Percentiles rank a stretch among this genome's conserved stretches.
These are phyloP conservation scores for Drosophila neutralis DNA, from an alignment of 2,888 invertebrate species.

Conservation along the genomic window DNA sequence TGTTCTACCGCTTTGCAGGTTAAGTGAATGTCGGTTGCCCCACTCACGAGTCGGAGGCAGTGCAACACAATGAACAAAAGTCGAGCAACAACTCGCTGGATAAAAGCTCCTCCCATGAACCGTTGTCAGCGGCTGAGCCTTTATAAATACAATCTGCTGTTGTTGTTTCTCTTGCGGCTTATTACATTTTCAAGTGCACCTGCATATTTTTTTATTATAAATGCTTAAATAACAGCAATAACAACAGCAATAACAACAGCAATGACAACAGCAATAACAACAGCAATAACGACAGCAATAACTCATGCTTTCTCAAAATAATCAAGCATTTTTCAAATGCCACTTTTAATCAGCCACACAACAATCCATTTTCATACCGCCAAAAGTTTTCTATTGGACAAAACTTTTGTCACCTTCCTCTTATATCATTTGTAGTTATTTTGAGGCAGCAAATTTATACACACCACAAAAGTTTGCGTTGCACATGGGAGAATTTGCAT, in stretches of 20 bases:
- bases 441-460: conserved; percentile 42
- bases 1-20: conserved; percentile 41
- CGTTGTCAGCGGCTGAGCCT: conserved; percentile 14
- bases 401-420: conserved; percentile 37
- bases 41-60: conserved; percentile 14
- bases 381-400: conserved; percentile 39
- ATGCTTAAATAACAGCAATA: conserved; percentile 15
- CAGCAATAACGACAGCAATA: conserved; percentile 21
- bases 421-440: conserved; percentile 14
- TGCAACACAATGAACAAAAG: conserved; percentile 54
- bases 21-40: conserved; percentile 46
- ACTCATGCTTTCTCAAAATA: conserved; percentile 14
- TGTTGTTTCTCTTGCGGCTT: conserved; percentile 47
- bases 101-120: conserved; percentile 9
- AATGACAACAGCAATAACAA: conserved; percentile 21
- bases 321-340: conserved; percentile 12
- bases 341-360: conserved; percentile 53
- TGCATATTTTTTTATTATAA: conserved; percentile 61
- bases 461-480: conserved; percentile 60
- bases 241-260: conserved; percentile 14
- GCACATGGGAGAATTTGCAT: conserved; percentile 69
- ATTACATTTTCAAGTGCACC: conserved; percentile 70
- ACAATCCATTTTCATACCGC: conserved; percentile 47
- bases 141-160: conserved; percentile 17
- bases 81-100: conserved; percentile 26